Percentiles rank a stretch among this genome's conserved stretches.
phyloP scores from a whole-genome alignment of 2,888 invertebrate species.

The Ornithoptera priamus region DNA sequence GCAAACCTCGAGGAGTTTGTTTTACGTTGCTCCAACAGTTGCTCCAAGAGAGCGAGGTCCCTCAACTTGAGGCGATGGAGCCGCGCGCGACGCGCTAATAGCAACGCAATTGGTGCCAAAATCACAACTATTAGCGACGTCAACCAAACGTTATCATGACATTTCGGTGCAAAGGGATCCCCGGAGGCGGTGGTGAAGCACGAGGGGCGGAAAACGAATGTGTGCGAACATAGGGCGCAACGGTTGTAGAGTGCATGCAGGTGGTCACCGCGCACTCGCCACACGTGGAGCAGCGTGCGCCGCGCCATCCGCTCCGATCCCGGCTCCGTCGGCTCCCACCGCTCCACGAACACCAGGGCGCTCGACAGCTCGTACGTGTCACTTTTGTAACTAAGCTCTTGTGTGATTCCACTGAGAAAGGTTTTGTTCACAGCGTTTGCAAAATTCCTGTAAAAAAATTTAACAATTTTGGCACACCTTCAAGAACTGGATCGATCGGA shows the following conservation, averaged over 20 bases:
- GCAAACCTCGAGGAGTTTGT: slow-evolving; percentile 38
- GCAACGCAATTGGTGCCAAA: slow-evolving; percentile 74
- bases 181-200: slow-evolving; percentile 32
- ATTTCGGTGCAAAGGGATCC: slow-evolving; percentile 78
- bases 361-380: slow-evolving; percentile 5
- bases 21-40: slow-evolving; percentile 42
- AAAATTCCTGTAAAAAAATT: slow-evolving; percentile 21
- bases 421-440: slow-evolving; percentile 19
- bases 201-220: background rate
- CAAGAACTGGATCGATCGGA: too few relatives aligned
- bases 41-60: slow-evolving; percentile 32
- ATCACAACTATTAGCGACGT: slow-evolving; percentile 75
- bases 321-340: slow-evolving; percentile 31
- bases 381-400: slow-evolving; percentile 17
- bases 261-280: slow-evolving; percentile 31
- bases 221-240: background rate
- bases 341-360: slow-evolving; percentile 34
- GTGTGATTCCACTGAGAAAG: slow-evolving; percentile 18
- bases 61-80: slow-evolving; percentile 54
- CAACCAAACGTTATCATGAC: slow-evolving; percentile 80
- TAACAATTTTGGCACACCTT: too few relatives aligned
- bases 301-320: background rate
- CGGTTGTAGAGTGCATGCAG: slow-evolving; percentile 18
- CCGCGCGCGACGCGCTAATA: slow-evolving; percentile 77
- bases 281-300: slow-evolving; percentile 22